These are phyloP conservation scores for Montipora capricornis DNA, from an alignment of 64 coral and sea anemone genomes.

Conservation along the genomic window DNA sequence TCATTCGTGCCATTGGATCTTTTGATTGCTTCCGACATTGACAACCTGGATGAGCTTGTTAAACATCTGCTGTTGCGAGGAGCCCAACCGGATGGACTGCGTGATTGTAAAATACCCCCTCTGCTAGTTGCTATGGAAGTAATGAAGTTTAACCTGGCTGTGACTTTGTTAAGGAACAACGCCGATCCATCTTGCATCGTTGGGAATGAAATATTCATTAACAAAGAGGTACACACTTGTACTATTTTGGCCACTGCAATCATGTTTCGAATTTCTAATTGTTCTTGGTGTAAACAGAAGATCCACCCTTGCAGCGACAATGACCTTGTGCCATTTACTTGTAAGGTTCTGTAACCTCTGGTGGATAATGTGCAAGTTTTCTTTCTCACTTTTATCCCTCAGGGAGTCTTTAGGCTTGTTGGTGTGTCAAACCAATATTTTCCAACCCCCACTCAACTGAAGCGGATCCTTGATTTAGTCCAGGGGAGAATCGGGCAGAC, in stretches of 20 bases:
- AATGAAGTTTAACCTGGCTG: constrained; percentile 7
- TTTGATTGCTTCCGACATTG: constrained; percentile 15
- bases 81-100: neutral
- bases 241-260: neutral
- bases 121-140: constrained; percentile 14
- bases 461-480: no score
- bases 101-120: constrained; percentile 24
- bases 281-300: no score
- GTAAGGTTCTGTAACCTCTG: no score
- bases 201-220: constrained; percentile 20
- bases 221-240: constrained; percentile 1
- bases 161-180: constrained; percentile 26
- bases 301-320: no score
- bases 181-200: constrained; percentile 35
- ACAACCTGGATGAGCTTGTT: constrained; percentile 3
- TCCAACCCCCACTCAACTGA: no score
- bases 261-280: no score
- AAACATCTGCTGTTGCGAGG: neutral
- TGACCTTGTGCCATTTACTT: no score
- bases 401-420: no score
- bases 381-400: no score
- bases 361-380: no score
- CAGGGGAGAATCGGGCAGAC: no score
- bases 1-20: constrained; percentile 51
- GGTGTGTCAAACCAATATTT: no score